phyloP scores from a whole-genome alignment of 1,140 invertebrate genomes.

The Euglossa dilemma region DNA sequence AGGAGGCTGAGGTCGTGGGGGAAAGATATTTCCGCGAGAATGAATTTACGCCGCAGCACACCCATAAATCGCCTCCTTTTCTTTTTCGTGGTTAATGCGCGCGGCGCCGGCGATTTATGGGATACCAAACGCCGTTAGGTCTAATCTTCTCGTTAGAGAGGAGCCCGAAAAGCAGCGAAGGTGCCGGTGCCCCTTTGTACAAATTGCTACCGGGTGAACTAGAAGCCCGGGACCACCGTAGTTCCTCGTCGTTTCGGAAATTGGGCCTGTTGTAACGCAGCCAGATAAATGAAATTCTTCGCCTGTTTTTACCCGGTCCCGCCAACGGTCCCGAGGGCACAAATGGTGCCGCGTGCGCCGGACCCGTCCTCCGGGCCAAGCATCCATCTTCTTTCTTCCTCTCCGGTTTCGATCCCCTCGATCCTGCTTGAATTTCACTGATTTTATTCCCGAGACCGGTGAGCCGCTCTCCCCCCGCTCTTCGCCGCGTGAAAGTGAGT shows the following conservation, averaged over 20 bases:
- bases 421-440: conserved; percentile 3
- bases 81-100: conserved; percentile 52
- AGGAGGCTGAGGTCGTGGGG: not conserved
- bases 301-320: not conserved
- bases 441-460: not conserved
- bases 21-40: conserved; percentile 62
- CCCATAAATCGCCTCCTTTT: conserved; percentile 62
- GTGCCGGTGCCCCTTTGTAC: conserved; percentile 35
- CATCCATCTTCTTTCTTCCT: not conserved
- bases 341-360: not conserved
- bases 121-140: conserved; percentile 56
- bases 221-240: conserved; percentile 1
- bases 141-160: conserved; percentile 60
- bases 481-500: conserved; percentile 12
- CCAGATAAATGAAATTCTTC: conserved; percentile 36
- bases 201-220: conserved; percentile 39
- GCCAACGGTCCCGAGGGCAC: not conserved
- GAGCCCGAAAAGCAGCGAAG: conserved; percentile 21
- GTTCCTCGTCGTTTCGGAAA: not conserved
- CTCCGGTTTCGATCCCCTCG: not conserved
- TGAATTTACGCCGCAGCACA: conserved; percentile 55
- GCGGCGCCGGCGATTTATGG: conserved; percentile 58
- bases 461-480: too few relatives aligned
- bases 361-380: not conserved
- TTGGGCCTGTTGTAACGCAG: not conserved